These are phyloP conservation scores for Acanthosepion lycidas DNA, from an alignment of 2,888 invertebrate species.

Conservation along the genomic window DNA sequence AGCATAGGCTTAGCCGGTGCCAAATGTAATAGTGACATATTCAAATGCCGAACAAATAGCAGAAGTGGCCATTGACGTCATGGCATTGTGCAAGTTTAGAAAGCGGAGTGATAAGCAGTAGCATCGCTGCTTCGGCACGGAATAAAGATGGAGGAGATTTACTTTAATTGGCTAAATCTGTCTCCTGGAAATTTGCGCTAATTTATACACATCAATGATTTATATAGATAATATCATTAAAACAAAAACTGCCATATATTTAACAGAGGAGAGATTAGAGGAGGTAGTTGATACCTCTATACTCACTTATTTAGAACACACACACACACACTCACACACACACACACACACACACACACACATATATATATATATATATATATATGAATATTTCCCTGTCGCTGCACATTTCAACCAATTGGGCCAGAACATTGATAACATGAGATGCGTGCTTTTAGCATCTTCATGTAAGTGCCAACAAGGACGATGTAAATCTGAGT, in stretches of 20 bases:
- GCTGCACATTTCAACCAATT: no score
- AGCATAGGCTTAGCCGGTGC: background rate
- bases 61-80: background rate
- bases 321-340: conserved; percentile 6
- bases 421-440: no score
- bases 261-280: background rate
- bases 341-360: conserved; percentile 34
- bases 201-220: background rate
- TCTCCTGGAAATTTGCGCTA: background rate
- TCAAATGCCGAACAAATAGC: background rate
- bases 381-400: background rate
- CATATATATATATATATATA: conserved; percentile 41
- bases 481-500: no score
- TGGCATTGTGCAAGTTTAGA: background rate
- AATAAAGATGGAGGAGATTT: background rate
- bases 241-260: background rate
- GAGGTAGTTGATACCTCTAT: no score
- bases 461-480: no score
- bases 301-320: background rate
- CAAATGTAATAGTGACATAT: background rate
- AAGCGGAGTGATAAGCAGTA: background rate
- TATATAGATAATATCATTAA: background rate
- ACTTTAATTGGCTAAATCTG: background rate
- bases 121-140: background rate
- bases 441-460: no score